Base-by-base conservation (phyloP, 64 coral and sea anemone species). In the Trachythela sp. region DNA sequence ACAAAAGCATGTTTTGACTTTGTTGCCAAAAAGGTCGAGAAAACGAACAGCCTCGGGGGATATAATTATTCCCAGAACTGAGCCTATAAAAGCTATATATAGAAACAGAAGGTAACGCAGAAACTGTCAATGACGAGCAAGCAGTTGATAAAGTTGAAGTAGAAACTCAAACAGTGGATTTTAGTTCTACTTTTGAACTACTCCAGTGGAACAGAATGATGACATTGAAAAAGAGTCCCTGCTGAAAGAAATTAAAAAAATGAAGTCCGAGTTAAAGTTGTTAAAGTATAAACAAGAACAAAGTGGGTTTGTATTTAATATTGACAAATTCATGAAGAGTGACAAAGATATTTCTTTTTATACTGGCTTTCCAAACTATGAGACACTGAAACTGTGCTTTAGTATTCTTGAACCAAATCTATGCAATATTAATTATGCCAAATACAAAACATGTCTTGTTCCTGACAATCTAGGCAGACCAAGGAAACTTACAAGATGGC, bases 1-100 rank as follows among this genome's bases (percentile, higher is more conserved):
- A 86, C n/a, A 89, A 36, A 94, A 87, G 49, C 84, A 84, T 36
- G n/a, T n/a, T n/a, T n/a, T n/a, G n/a, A 26, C 56, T 39, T 31
- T 35, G 84, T 54, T 39, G 85, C 45, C n/a, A 56, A 43, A 75
- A 59, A 83, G 30, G 68, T 48, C 50, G n/a, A 92, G 39, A 24
- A 72, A 1, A 35, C 24, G 68, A 35, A 72, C 0, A 72, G 68
- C 68, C 17, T 27, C 68, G 13, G 24, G n/a, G 1, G 68, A 72
- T 72, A 72, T 29, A 22, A 26, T 2, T 4, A 31, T 26, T 6
- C 3, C 3, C 17, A 4, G 68, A 4, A 72, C 24, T 6, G 68
- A 27, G 33, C 1, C 68, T 35, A 72, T 31, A 26, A 29, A 26
- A n/a, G 5, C 18, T 70, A 32, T 8, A n/a, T 8, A 22, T 9